phyloP scores from a whole-genome alignment of 2,113 vertebrate genomes.

The Tichodroma muraria region DNA sequence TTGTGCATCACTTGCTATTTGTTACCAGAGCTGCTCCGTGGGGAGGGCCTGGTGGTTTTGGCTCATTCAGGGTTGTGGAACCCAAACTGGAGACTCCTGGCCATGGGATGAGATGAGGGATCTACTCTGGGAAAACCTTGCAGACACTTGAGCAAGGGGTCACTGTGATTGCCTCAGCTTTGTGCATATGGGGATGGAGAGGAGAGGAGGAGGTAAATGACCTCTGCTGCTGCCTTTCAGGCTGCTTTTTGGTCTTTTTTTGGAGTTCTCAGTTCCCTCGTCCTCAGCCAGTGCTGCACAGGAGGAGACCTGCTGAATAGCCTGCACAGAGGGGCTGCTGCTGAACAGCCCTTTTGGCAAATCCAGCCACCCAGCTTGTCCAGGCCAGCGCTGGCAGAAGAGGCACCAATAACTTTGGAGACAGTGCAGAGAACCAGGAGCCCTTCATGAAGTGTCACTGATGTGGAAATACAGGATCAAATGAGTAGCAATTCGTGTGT shows the following conservation, averaged over 20 bases:
- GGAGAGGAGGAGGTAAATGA: not conserved
- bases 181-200: not conserved
- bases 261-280: not conserved
- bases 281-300: not conserved
- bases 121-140: not conserved
- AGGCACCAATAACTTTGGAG: not conserved
- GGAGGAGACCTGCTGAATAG: not conserved
- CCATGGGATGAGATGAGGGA: not conserved
- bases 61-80: not conserved
- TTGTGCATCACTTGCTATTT: accelerated
- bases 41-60: not conserved
- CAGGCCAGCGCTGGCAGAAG: not conserved
- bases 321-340: not conserved
- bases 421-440: not conserved
- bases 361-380: not conserved
- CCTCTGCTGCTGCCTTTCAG: not conserved
- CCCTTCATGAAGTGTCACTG: conserved; percentile 55
- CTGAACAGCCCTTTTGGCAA: not conserved
- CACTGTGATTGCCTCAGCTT: accelerated
- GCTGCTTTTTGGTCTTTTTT: not conserved
- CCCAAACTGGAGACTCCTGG: not conserved
- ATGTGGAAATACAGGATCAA: conserved; percentile 68
- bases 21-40: not conserved
- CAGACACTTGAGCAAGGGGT: accelerated
- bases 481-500: conserved; percentile 67